phyloP scores from a whole-genome alignment of 2,888 invertebrate species.

The Malacosoma neustria region DNA sequence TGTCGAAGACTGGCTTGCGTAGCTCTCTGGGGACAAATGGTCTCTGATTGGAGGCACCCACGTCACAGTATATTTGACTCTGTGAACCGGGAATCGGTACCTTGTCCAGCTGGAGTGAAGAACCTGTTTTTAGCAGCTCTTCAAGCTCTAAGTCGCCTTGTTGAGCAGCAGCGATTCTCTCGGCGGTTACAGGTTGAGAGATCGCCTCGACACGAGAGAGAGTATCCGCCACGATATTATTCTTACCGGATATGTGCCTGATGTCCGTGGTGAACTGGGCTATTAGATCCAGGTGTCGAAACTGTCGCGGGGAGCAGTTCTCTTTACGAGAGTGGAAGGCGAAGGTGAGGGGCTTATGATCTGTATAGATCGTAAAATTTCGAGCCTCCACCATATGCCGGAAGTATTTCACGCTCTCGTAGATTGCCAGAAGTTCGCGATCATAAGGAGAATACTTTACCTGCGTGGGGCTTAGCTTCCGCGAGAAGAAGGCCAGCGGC shows the following conservation, averaged over 20 bases:
- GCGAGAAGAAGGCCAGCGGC: slow-evolving; percentile 9
- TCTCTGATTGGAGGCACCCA: slow-evolving; percentile 8
- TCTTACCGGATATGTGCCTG: slow-evolving; percentile 14
- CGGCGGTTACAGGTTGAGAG: slow-evolving; percentile 7
- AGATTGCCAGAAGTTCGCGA: slow-evolving; percentile 8
- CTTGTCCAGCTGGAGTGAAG: slow-evolving; percentile 10
- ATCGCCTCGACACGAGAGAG: slow-evolving; percentile 22
- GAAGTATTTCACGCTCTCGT: slow-evolving; percentile 7
- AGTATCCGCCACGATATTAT: slow-evolving; percentile 32
- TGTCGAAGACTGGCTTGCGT: slow-evolving; percentile 13
- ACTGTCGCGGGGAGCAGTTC: slow-evolving; percentile 6
- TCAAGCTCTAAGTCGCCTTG: slow-evolving; percentile 12
- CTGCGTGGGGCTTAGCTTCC: slow-evolving; percentile 5
- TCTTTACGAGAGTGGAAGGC: slow-evolving; percentile 2
- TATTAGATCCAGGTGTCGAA: slow-evolving; percentile 7
- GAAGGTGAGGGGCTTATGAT: slow-evolving; percentile 8
- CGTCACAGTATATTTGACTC: slow-evolving; percentile 12
- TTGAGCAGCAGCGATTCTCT: slow-evolving; percentile 11
- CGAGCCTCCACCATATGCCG: slow-evolving; percentile 7
- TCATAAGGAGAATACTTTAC: slow-evolving; percentile 7
- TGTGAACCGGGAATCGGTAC: slow-evolving; percentile 5
- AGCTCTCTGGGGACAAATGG: slow-evolving; percentile 12
- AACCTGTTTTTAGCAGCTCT: slow-evolving; percentile 3
- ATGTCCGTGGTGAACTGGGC: slow-evolving; percentile 9
- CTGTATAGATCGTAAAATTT: slow-evolving; percentile 5